These are phyloP conservation scores for Manis pentadactyla DNA, from an alignment of 2,797 vertebrate species.

Conservation along the genomic window DNA sequence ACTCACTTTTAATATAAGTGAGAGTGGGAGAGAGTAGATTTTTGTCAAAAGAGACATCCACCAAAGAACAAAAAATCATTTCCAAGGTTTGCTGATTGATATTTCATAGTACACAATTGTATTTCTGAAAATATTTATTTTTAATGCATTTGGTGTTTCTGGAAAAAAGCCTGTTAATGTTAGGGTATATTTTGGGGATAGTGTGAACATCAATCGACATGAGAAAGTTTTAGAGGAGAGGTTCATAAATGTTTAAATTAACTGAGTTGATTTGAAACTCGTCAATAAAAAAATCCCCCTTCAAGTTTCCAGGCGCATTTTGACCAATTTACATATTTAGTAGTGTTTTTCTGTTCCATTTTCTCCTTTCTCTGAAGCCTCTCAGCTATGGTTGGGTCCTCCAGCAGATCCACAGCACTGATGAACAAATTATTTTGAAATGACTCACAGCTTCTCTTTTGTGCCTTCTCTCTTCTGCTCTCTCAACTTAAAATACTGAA, in stretches of 20 bases:
- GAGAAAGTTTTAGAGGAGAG: neutral
- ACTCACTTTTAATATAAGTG: neutral
- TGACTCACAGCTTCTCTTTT: neutral
- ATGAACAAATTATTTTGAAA: neutral
- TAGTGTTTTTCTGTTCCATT: neutral
- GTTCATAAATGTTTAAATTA: neutral
- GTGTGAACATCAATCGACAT: neutral
- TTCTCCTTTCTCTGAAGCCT: neutral
- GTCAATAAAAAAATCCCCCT: neutral
- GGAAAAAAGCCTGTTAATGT: fast-evolving
- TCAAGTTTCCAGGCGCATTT: neutral
- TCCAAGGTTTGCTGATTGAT: neutral
- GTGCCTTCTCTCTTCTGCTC: neutral
- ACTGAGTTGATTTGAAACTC: neutral
- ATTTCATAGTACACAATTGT: neutral
- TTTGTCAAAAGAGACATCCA: neutral
- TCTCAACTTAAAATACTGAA: neutral
- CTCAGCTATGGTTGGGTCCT: neutral
- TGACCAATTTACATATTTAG: neutral
- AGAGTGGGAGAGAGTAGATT: neutral
- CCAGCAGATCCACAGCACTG: neutral
- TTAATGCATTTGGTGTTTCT: neutral
- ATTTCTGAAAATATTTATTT: slow-evolving; percentile 24
- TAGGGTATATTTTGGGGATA: neutral
- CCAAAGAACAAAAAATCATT: neutral